Evolutionary conservation across 2,888 invertebrate genomes (phyloP).

Genomic region (Abscondita cerata): DNA sequence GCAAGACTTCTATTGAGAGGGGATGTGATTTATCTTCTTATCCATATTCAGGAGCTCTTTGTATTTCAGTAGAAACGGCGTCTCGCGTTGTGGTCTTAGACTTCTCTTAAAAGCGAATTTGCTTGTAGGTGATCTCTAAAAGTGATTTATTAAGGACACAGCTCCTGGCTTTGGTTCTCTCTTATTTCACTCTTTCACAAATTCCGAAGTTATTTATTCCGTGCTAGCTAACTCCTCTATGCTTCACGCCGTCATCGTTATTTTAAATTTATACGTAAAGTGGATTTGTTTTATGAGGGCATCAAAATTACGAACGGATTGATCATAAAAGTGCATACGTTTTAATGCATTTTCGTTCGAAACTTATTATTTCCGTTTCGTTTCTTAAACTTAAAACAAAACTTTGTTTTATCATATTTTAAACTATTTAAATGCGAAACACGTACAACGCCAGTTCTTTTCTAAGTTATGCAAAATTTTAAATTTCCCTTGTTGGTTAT

Average conservation of each 20-base stretch:
- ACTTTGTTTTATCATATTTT: background rate
- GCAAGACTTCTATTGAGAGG: slow-evolving; percentile 41
- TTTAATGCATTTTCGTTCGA: background rate
- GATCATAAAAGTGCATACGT: slow-evolving; percentile 30
- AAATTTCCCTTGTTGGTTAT: slow-evolving; percentile 4
- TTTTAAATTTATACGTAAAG: slow-evolving; percentile 38
- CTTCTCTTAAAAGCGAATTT: slow-evolving; percentile 50
- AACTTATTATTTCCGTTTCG: background rate
- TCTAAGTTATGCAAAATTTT: background rate
- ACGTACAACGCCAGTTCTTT: background rate
- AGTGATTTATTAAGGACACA: slow-evolving; percentile 50
- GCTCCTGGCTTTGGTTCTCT: slow-evolving; percentile 38
- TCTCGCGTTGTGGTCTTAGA: slow-evolving; percentile 40
- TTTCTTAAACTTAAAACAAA: slow-evolving; percentile 8
- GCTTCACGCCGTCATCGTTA: slow-evolving; percentile 32
- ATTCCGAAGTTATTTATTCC: slow-evolving; percentile 45
- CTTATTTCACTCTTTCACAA: slow-evolving; percentile 39
- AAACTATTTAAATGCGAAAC: background rate
- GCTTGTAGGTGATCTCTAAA: slow-evolving; percentile 51
- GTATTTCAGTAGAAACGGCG: slow-evolving; percentile 41
- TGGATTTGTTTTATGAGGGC: slow-evolving; percentile 41
- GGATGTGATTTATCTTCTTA: slow-evolving; percentile 46
- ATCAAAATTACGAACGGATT: slow-evolving; percentile 41
- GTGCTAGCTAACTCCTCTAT: slow-evolving; percentile 29
- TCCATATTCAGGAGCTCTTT: slow-evolving; percentile 48